A percentile compares a stretch with the other conserved stretches of the same genome.
phyloP scores from a whole-genome alignment of 2,797 vertebrate genomes.

The Enteromius argenteus region DNA sequence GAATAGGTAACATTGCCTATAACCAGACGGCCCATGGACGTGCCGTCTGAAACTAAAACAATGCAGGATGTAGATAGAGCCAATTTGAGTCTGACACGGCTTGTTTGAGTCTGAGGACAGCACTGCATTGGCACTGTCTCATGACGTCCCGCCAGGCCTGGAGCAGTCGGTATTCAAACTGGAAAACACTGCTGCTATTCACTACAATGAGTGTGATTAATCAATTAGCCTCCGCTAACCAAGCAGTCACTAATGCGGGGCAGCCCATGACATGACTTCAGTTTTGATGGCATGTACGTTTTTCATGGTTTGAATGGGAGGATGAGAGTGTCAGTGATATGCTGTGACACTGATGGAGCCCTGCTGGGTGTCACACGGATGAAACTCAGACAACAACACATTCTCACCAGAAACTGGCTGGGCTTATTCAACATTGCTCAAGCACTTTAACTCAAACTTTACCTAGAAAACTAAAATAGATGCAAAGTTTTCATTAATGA shows the following conservation, averaged over 20 bases:
- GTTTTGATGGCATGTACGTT: conserved; percentile 69
- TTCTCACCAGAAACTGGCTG: conserved; percentile 24
- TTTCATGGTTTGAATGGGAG: conserved; percentile 70
- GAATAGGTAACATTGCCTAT: neutral
- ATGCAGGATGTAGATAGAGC: conserved; percentile 54
- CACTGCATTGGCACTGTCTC: conserved; percentile 62
- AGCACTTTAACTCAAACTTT: neutral
- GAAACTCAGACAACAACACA: neutral
- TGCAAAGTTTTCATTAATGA: neutral
- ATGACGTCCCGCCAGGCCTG: conserved; percentile 68
- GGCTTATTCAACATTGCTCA: neutral
- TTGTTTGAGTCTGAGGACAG: conserved; percentile 51
- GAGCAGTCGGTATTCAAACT: conserved; percentile 59
- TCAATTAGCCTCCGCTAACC: conserved; percentile 70
- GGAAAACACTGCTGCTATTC: conserved; percentile 62
- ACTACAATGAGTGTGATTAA: conserved; percentile 75
- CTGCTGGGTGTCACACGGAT: conserved; percentile 15
- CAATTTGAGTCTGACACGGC: conserved; percentile 70
- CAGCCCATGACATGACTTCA: conserved; percentile 68
- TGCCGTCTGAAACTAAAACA: neutral
- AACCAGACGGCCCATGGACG: neutral
- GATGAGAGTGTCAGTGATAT: conserved; percentile 68
- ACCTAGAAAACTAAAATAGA: neutral
- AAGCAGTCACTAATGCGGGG: conserved; percentile 53
- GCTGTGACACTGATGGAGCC: conserved; percentile 44